Base-by-base conservation (phyloP, 2,888 invertebrate genomes). In the Parnassius smintheus region DNA sequence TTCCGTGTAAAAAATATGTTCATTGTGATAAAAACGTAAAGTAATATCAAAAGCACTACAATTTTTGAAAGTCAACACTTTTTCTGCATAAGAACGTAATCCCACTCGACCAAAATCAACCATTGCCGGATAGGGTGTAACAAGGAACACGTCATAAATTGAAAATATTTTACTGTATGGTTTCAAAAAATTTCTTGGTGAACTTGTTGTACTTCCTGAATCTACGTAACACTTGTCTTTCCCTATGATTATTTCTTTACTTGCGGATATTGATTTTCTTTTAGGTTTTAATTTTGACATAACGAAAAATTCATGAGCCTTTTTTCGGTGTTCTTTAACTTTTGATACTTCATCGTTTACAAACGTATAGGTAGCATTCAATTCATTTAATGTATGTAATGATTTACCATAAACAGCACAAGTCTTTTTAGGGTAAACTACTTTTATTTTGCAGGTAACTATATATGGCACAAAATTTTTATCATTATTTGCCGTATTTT, bases 71-170 rank as follows among this genome's bases (percentile, higher is more conserved):
- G 68, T 75, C 44, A 91, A 59, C 18, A 73, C 65, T 64, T 77
- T 67, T 73, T 82, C 72, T 9, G 84, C 88, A 59, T 77, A 83
- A 1, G 87, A 83, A n/a, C 70, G 67, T 55, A 85, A 48, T 7
- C 76, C 86, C 44, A 91, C 82, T 72, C 75, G 79, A 13, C 90
- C 90, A 71, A 90, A 91, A 68, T 89, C 73, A 48, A 91, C 66
- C 18, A 61, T 60, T 67, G 72, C 77, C 11, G 91, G 91, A 41
- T 72, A 57, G 68, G 88, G 75, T 57, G 73, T 62, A 62, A 91
- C 75, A 55, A 82, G 67, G 64, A 87, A 82, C 49, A 88, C 71
- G 44, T 81, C 83, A 69, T 80, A 83, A 2, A 76, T 75, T 48
- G 75, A 70, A 54, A 80, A 68, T 2, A 22, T 25, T 56, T 56